Base-by-base conservation (phyloP, 2,888 invertebrate species). In the Pseudococcus viburni region DNA sequence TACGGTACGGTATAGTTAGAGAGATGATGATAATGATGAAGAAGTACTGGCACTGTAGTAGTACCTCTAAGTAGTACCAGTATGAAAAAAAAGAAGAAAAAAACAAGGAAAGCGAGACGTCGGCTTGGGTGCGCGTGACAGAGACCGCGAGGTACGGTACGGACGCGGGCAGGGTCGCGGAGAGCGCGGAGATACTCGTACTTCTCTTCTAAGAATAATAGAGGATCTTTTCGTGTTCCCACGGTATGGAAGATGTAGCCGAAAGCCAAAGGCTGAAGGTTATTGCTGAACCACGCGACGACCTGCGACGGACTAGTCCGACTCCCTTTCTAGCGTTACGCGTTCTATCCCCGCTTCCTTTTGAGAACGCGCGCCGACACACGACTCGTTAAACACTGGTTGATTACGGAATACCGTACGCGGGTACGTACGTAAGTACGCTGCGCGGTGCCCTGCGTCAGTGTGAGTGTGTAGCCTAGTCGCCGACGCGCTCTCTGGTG, bases 261-360 rank as follows among this genome's bases (percentile, higher is more conserved):
- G 86, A 59, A 55, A 33, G 80, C 51, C 46, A 73, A 86, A 88
- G 88, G 88, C 88, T 88, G 88, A 88, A 88, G 88, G 88, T 88
- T 88, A 87, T 88, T 83, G 88, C 83, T 88, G 88, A 88, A 88
- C 88, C 88, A 88, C 88, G 88, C 88, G 88, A 88, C 88, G 88
- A 88, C 88, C 80, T 87, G 86, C 86, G 87, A 87, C 87, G 87
- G 55, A 88, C 88, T 51, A 59, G 77, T 51, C 87, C 33, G 42
- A 68, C 77, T 51, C 87, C 26, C 64, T 59, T 55, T 33, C 59
- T 55, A 19, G 51, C 85, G 17, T 22, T 83, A 83, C 80, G 6
- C 85, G 33, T 19, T 22, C 55, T 55, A 85, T 85, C 85, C 83
- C 83, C 88, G 12, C 48, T 77, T 4, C 46, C 77, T 87, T 77